A percentile compares a stretch with the other conserved stretches of the same genome.
Evolutionary conservation across 2,888 invertebrate species (phyloP).

Genomic region (Schizaphis graminum): DNA sequence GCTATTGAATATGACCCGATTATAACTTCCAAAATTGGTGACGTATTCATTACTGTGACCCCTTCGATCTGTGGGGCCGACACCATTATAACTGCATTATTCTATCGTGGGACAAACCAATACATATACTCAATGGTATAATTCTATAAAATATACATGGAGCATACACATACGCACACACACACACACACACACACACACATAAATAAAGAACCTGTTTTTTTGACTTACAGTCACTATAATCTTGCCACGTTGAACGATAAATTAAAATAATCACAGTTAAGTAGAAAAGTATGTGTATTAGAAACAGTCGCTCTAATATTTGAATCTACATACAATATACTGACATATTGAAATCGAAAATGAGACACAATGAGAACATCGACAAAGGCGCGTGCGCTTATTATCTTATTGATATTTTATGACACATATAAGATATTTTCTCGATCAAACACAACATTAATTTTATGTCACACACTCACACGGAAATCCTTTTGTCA

Average conservation of each 20-base stretch:
- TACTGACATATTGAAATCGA: conserved; percentile 33
- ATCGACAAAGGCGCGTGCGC: background rate
- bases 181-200: background rate
- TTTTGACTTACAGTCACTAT: background rate
- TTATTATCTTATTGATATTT: conserved; percentile 28
- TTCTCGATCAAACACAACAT: conserved; percentile 34
- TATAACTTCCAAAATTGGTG: conserved; percentile 27
- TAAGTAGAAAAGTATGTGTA: background rate
- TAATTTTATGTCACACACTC: conserved; percentile 50
- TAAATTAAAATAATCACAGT: conserved; percentile 36
- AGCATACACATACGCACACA: background rate
- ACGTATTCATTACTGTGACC: conserved; percentile 36
- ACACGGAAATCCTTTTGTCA: conserved; percentile 52
- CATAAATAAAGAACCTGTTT: conserved; percentile 37
- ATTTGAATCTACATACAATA: background rate
- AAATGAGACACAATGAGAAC: conserved; percentile 41
- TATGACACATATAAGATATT: conserved; percentile 1
- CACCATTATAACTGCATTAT: background rate
- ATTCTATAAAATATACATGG: background rate
- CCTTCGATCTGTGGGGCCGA: background rate
- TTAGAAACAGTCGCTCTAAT: background rate
- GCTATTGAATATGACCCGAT: conserved; percentile 3
- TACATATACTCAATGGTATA: background rate
- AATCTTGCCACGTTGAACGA: background rate
- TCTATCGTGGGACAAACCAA: conserved; percentile 28